Percentiles rank a stretch among this genome's conserved stretches.
phyloP scores from a whole-genome alignment of 1,140 invertebrate genomes.

The Neuroterus valhalla region DNA sequence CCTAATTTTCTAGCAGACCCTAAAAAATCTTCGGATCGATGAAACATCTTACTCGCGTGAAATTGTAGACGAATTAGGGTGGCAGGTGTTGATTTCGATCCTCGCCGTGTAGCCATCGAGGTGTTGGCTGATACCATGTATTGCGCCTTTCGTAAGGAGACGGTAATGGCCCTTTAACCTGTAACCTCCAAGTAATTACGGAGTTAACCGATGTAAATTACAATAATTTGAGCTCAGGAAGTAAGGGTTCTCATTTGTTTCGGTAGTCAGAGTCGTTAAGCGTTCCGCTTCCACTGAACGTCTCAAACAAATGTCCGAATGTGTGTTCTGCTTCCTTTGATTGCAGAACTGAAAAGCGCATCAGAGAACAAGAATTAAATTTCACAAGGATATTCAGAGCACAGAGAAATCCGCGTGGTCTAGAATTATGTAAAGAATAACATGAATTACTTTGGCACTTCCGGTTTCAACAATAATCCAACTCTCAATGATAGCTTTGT shows the following conservation, averaged over 20 bases:
- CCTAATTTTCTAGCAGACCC: no score
- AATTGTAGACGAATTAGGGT: constrained; percentile 15
- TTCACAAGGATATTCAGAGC: no score
- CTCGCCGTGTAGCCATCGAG: constrained; percentile 31
- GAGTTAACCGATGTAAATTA: constrained; percentile 67
- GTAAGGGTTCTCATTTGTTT: constrained; percentile 51
- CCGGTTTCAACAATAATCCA: no score
- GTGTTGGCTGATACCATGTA: constrained; percentile 46
- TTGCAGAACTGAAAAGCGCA: not conserved
- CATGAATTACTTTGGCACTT: not conserved
- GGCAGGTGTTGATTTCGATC: constrained; percentile 57
- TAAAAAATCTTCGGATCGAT: not conserved
- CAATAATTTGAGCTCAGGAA: constrained; percentile 65
- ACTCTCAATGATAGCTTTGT: no score
- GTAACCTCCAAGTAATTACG: constrained; percentile 62
- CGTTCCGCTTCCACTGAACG: constrained; percentile 38
- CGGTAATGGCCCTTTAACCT: constrained; percentile 66
- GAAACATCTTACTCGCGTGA: not conserved
- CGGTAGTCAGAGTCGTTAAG: constrained; percentile 48
- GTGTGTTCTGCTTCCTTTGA: not conserved
- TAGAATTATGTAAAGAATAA: not conserved
- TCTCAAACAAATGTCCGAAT: constrained; percentile 29
- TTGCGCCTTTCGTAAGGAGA: constrained; percentile 52
- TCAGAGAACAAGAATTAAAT: not conserved
- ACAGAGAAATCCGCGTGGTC: not conserved